Evolutionary conservation across 2,113 vertebrate genomes (phyloP).

Genomic region (Charina bottae): DNA sequence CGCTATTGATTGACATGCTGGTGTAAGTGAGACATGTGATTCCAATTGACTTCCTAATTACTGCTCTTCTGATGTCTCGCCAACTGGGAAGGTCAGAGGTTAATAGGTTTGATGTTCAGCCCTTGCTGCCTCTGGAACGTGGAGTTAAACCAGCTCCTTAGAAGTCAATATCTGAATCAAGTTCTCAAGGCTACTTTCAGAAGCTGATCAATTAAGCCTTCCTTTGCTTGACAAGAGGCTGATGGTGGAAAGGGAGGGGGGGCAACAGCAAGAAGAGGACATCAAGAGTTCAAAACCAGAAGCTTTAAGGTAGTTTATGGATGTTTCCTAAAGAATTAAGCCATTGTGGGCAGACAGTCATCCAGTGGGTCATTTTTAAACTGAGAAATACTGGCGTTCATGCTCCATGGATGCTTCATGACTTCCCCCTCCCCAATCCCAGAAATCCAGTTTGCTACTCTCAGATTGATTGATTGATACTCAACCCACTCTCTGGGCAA

Average conservation of each 20-base stretch:
- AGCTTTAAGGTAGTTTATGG: slow-evolving; percentile 59
- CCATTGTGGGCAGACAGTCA: background rate
- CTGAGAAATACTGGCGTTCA: background rate
- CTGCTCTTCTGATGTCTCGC: slow-evolving; percentile 91
- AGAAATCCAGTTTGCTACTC: background rate
- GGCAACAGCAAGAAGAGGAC: background rate
- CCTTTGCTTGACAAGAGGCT: slow-evolving; percentile 72
- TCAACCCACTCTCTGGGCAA: background rate
- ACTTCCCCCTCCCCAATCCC: accelerated
- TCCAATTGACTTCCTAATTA: slow-evolving; percentile 98
- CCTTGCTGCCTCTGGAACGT: slow-evolving; percentile 75
- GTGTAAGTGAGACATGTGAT: slow-evolving; percentile 92
- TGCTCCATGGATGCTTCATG: background rate
- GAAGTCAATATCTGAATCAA: slow-evolving; percentile 83
- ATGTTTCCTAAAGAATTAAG: slow-evolving; percentile 30
- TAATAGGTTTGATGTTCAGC: slow-evolving; percentile 92
- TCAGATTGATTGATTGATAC: background rate
- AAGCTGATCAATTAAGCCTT: slow-evolving; percentile 82
- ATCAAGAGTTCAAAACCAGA: slow-evolving; percentile 60
- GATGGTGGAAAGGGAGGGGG: slow-evolving; percentile 60
- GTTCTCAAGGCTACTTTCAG: slow-evolving; percentile 82
- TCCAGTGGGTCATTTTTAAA: slow-evolving; percentile 28
- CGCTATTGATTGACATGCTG: slow-evolving; percentile 86
- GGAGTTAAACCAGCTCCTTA: slow-evolving; percentile 73
- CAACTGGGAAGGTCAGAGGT: slow-evolving; percentile 88